Evolutionary conservation across 2,113 vertebrate genomes (phyloP).

Genomic region (Nibea coibor): DNA sequence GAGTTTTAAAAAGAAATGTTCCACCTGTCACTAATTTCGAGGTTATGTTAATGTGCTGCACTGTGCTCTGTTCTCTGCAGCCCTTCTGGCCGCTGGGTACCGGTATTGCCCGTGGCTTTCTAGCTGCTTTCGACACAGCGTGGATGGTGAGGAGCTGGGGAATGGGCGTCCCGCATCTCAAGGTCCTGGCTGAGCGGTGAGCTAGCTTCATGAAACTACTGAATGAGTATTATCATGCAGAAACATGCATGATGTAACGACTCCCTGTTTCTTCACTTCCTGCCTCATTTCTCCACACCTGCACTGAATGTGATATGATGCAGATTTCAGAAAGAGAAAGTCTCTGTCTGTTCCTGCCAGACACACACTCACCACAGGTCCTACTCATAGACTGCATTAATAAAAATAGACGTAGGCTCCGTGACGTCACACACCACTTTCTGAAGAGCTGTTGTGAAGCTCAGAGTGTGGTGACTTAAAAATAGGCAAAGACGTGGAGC

Average conservation of each 20-base stretch:
- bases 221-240: background rate
- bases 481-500: too few species aligned
- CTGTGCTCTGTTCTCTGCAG: conserved; percentile 71
- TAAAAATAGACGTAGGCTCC: too few species aligned
- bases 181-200: conserved; percentile 93
- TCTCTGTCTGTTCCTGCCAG: background rate
- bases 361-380: background rate
- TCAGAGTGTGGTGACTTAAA: too few species aligned
- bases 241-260: background rate
- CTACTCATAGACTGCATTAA: background rate
- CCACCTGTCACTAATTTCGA: too few species aligned
- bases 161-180: conserved; percentile 80
- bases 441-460: too few species aligned
- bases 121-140: conserved; percentile 90
- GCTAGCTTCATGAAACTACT: background rate
- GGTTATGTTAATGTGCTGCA: background rate
- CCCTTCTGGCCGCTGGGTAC: conserved; percentile 98
- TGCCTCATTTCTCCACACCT: background rate
- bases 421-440: too few species aligned
- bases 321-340: background rate
- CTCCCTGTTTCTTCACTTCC: conserved; percentile 1
- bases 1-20: background rate
- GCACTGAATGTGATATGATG: fast-evolving
- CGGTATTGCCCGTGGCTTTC: conserved; percentile 92
- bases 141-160: conserved; percentile 97